Percentiles rank a stretch among this genome's conserved stretches.
Conservation (phyloP, 2,797 vertebrate species). For the Microctenopoma stevenorrisi region DNA sequence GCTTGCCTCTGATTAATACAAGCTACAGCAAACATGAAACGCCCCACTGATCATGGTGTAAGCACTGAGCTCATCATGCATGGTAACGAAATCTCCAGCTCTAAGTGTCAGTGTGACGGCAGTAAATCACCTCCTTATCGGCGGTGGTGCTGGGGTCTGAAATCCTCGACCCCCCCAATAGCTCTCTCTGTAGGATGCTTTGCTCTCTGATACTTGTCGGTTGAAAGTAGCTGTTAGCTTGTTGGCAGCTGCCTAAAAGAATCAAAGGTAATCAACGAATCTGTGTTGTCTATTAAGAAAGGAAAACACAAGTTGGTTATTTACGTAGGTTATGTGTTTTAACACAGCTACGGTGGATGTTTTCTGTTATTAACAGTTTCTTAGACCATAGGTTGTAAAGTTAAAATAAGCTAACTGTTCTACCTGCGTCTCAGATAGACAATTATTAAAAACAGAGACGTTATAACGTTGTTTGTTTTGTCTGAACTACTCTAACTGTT, state of each 20-base stretch:
- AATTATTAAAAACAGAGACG: not conserved
- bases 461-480: not conserved
- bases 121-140: not conserved
- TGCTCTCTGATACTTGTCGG: constrained; percentile 20
- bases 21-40: constrained; percentile 25
- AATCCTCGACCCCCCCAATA: not conserved
- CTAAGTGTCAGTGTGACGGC: not conserved
- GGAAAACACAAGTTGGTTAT: constrained; percentile 32
- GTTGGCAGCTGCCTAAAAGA: not conserved
- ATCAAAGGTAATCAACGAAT: not conserved
- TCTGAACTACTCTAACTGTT: not conserved
- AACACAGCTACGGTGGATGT: not conserved
- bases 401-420: not conserved
- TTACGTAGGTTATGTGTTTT: not conserved
- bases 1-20: constrained; percentile 47
- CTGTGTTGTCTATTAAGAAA: not conserved
- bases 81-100: not conserved
- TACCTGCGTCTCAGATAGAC: not conserved
- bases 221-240: constrained; percentile 13
- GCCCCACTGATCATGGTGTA: constrained; percentile 18
- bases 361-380: not conserved
- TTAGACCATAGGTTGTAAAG: not conserved
- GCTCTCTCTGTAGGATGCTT: constrained; percentile 23
- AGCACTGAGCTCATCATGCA: not conserved
- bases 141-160: constrained; percentile 26